Conservation (phyloP, 2,113 vertebrate species). For the Saguinus imperator region DNA sequence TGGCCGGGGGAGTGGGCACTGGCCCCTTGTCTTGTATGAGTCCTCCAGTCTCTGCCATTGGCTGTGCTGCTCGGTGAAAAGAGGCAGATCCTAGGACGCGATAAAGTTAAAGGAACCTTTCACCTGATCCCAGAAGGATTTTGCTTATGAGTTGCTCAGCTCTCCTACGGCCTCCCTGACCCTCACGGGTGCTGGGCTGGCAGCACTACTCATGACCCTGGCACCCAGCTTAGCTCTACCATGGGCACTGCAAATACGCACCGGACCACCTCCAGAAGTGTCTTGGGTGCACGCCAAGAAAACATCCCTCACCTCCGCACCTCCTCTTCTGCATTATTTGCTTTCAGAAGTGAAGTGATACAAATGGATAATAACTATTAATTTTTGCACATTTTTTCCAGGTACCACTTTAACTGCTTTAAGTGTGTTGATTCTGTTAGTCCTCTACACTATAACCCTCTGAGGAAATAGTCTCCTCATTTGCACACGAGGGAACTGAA, state of each 20-base stretch:
- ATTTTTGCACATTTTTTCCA: not conserved
- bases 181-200: not conserved
- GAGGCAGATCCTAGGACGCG: not conserved
- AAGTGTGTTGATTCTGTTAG: not conserved
- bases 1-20: accelerated
- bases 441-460: not conserved
- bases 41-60: not conserved
- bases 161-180: not conserved
- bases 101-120: not conserved
- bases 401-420: not conserved
- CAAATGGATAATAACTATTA: not conserved
- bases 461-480: not conserved
- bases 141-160: not conserved
- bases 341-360: not conserved
- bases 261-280: not conserved
- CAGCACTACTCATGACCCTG: not conserved
- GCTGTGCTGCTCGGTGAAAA: not conserved
- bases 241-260: not conserved
- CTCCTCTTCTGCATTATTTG: not conserved
- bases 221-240: not conserved
- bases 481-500: not conserved
- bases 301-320: not conserved
- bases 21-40: not conserved
- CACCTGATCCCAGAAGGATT: not conserved
- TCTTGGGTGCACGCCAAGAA: not conserved